Percentiles rank a stretch among this genome's conserved stretches.
These are phyloP conservation scores for Agrenia bidenticulata DNA, from an alignment of 2,888 invertebrate species.

Conservation along the genomic window DNA sequence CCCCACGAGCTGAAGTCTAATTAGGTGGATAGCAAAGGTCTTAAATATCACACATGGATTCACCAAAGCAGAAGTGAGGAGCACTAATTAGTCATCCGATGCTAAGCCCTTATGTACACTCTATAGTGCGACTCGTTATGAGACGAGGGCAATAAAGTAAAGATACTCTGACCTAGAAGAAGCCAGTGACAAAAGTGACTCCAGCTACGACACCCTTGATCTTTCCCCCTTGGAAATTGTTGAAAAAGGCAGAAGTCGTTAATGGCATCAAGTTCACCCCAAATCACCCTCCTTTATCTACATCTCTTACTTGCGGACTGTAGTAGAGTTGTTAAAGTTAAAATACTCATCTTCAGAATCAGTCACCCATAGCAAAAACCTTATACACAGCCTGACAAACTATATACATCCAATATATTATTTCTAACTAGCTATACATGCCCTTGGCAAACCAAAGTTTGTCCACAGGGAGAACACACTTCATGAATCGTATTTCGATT, in stretches of 20 bases:
- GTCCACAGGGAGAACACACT: conserved; percentile 15
- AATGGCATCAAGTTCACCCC: conserved; percentile 15
- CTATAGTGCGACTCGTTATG: background rate
- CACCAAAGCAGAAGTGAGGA: conserved; percentile 15
- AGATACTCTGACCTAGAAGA: conserved; percentile 11
- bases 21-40: conserved; percentile 33
- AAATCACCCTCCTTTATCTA: conserved; percentile 5
- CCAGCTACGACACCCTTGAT: conserved; percentile 16
- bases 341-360: conserved; percentile 7
- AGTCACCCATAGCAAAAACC: too few species aligned
- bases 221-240: conserved; percentile 4
- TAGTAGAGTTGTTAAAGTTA: background rate
- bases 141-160: background rate
- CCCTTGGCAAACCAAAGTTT: conserved; percentile 10
- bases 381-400: too few species aligned
- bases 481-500: conserved; percentile 10
- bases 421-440: background rate
- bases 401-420: too few species aligned
- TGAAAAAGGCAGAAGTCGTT: conserved; percentile 7
- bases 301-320: background rate
- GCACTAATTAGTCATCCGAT: conserved; percentile 33
- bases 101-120: background rate
- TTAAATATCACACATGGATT: conserved; percentile 28
- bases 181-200: conserved; percentile 17
- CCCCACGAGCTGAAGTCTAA: conserved; percentile 30